Evolutionary conservation across 2,113 vertebrate species (phyloP), one percentile per base, ranked within the genome.

Genomic region (Phyllostomus hastatus): DNA sequence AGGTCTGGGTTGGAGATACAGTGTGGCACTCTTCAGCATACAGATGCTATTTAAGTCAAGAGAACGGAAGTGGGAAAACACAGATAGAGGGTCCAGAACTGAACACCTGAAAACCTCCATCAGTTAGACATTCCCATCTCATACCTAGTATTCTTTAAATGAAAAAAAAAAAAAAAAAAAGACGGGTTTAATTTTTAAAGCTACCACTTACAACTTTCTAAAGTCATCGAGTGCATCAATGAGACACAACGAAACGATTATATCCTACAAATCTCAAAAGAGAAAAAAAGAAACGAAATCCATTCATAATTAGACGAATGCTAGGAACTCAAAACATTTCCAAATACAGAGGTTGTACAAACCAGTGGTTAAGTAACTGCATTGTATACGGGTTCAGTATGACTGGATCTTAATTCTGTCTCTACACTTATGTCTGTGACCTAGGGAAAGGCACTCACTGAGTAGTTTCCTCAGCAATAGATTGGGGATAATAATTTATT

Each of bases 111-210:
- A 72, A 90, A 92, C 79, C 10, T 75, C 48, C 24, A 94, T 61
- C 11, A 85, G 6, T 35, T 41, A 54, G 31, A 76, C 38, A 93
- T 66, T 92, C 57, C 52, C n/a, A 41, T 28, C 17, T 80, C 80
- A 80, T 88, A 90, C 1, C 26, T n/a, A 69, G 20, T 48, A 67
- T 72, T 88, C 33, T 95, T 76, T 72, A 5, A 86, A 84, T 75
- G 61, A 82, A 92, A 88, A 67, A 61, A 41, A 41, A 41, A 41
- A 41, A 82, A 92, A 88, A 67, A 61, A 41, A 41, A 41, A 41
- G 4, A 91, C 5, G 61, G 22, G 24, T 61, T 95, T 81, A 67
- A 84, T 38, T 92, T 92, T 57, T 83, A 95, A 89, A 83, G n/a
- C 69, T 96, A 66, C 57, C 31, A 79, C 10, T 70, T 81, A 57